phyloP scores from a whole-genome alignment of 2,797 vertebrate species.

The Pygocentrus nattereri region DNA sequence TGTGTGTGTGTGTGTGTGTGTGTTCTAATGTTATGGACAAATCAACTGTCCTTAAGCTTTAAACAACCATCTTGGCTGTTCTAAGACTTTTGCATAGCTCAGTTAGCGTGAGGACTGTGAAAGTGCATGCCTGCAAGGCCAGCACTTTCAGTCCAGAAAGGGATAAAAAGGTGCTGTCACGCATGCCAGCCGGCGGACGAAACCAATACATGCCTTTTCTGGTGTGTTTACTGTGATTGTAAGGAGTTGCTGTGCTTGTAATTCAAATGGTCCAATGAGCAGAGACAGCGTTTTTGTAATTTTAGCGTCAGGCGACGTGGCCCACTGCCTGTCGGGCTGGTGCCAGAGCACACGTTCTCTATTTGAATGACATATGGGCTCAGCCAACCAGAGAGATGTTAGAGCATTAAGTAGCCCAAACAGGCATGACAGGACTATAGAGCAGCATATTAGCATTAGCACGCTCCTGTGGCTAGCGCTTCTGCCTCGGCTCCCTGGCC shows the following conservation, averaged over 20 bases:
- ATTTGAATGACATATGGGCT: slow-evolving; percentile 91
- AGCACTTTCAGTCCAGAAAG: slow-evolving; percentile 9
- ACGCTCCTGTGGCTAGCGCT: slow-evolving; percentile 22
- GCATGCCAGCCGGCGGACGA: neutral
- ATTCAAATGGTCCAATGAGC: slow-evolving; percentile 85
- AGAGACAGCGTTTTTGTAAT: slow-evolving; percentile 86
- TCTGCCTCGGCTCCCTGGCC: slow-evolving; percentile 36
- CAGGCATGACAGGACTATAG: slow-evolving; percentile 80
- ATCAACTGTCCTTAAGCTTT: no score
- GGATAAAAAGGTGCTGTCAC: slow-evolving; percentile 6
- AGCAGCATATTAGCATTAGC: slow-evolving; percentile 74
- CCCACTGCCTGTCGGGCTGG: slow-evolving; percentile 76
- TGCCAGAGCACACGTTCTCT: slow-evolving; percentile 81
- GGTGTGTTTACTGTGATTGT: slow-evolving; percentile 24
- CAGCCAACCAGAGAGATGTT: slow-evolving; percentile 88
- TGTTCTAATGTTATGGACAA: no score
- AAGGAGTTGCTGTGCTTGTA: slow-evolving; percentile 75
- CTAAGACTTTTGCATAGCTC: neutral
- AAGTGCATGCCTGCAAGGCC: neutral
- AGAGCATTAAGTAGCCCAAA: slow-evolving; percentile 81
- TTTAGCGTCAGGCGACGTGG: slow-evolving; percentile 79
- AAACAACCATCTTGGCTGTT: no score
- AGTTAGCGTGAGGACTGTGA: neutral
- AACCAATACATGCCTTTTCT: slow-evolving; percentile 5
- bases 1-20: no score